phyloP scores from a whole-genome alignment of 2,888 invertebrate species.

The Thecocarcelia acutangulata region DNA sequence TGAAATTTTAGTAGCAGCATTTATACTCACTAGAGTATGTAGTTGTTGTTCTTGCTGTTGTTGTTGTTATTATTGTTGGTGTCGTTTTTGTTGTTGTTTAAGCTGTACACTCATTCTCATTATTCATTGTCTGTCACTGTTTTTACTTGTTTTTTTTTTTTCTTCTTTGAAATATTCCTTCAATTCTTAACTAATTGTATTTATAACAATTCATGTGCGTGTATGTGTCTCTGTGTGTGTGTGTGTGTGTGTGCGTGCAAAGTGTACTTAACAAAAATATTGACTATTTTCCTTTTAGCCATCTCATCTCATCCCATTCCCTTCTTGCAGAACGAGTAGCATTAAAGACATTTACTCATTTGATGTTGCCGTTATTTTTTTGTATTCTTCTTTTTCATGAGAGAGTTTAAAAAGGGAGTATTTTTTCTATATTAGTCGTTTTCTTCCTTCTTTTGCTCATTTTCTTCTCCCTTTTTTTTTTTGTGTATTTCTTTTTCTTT shows the following conservation, averaged over 20 bases:
- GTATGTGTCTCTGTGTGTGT: conserved; percentile 9
- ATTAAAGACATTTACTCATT: no score
- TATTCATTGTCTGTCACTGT: conserved; percentile 48
- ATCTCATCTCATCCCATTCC: no score
- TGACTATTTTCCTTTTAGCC: conserved; percentile 56
- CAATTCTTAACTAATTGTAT: conserved; percentile 19
- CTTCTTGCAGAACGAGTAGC: conserved; percentile 1
- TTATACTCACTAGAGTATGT: not conserved
- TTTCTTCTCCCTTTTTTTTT: conserved; percentile 7
- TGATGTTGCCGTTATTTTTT: no score
- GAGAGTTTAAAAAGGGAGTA: conserved; percentile 40
- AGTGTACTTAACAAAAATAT: conserved; percentile 59
- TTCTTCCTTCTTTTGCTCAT: conserved; percentile 39
- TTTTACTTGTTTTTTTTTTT: not conserved
- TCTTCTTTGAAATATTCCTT: not conserved
- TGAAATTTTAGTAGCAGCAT: conserved; percentile 29
- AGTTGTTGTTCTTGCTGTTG: no score
- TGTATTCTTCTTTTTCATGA: not conserved
- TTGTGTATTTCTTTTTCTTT: conserved; percentile 13
- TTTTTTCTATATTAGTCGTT: conserved; percentile 13
- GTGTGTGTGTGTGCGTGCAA: conserved; percentile 10
- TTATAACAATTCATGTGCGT: not conserved
- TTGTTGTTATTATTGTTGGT: not conserved
- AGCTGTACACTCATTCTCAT: conserved; percentile 36
- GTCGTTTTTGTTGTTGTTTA: conserved; percentile 13